phyloP scores from a whole-genome alignment of 2,888 invertebrate genomes.

The Trichogramma dendrolimi region DNA sequence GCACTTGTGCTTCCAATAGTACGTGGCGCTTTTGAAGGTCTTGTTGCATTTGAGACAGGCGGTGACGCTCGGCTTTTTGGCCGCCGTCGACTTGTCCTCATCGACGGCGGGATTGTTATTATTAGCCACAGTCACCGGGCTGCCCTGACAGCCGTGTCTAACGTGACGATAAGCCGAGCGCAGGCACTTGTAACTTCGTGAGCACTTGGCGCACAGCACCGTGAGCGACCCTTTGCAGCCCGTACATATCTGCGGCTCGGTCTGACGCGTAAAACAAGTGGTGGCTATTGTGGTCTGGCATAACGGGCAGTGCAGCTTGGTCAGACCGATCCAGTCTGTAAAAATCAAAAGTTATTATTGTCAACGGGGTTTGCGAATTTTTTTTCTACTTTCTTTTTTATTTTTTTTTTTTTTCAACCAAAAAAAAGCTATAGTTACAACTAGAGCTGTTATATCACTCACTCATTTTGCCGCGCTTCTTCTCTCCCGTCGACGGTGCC shows the following conservation, averaged over 20 bases:
- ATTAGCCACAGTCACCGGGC: too few species aligned
- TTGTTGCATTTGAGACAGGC: not conserved
- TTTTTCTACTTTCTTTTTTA: too few species aligned
- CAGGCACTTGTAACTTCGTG: not conserved
- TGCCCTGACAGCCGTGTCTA: not conserved
- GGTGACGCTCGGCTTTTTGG: not conserved
- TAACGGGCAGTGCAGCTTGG: not conserved
- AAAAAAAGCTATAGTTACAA: too few species aligned
- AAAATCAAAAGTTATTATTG: not conserved
- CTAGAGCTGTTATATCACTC: too few species aligned
- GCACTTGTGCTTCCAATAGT: slow-evolving; percentile 1
- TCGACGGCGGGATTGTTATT: not conserved
- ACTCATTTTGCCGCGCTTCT: too few species aligned
- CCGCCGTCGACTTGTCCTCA: not conserved
- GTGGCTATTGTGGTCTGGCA: not conserved
- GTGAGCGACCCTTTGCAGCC: not conserved
- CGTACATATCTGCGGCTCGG: not conserved
- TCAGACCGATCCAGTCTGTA: not conserved
- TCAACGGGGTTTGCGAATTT: too few species aligned
- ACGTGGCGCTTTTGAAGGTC: not conserved
- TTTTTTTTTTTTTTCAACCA: too few species aligned
- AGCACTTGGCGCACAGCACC: not conserved
- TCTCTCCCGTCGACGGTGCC: too few species aligned
- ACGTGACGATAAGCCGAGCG: not conserved
- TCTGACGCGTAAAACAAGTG: not conserved